Evolutionary conservation across 2,888 invertebrate genomes (phyloP).

Genomic region (Trichogramma dendrolimi): DNA sequence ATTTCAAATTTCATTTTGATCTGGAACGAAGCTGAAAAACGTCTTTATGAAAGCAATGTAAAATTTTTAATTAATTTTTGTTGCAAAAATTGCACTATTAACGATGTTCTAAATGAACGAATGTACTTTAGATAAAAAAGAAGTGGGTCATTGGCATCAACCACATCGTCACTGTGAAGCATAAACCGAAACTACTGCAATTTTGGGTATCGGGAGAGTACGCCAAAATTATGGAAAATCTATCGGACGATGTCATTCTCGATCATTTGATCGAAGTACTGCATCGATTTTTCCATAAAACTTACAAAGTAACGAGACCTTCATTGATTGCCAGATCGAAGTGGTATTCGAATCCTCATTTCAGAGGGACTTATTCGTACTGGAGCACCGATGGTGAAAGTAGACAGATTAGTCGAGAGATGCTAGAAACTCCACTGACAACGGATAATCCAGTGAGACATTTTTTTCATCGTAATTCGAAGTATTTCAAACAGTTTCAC

Average conservation of each 20-base stretch:
- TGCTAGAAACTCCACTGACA: constrained; percentile 48
- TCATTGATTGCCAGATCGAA: constrained; percentile 59
- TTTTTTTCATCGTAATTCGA: no score
- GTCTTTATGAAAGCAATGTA: constrained; percentile 8
- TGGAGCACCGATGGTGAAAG: constrained; percentile 35
- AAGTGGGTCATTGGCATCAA: constrained; percentile 63
- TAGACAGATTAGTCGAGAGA: constrained; percentile 31
- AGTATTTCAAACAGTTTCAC: constrained; percentile 41
- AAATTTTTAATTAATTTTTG: not conserved
- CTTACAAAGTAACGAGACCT: constrained; percentile 55
- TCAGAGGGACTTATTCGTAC: constrained; percentile 69
- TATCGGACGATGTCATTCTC: constrained; percentile 56
- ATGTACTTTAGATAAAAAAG: constrained; percentile 33
- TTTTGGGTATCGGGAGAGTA: constrained; percentile 65
- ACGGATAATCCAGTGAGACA: constrained; percentile 4
- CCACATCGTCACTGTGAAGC: constrained; percentile 61
- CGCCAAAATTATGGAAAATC: constrained; percentile 60
- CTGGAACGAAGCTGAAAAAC: constrained; percentile 57
- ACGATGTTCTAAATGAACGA: not conserved
- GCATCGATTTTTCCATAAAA: constrained; percentile 54
- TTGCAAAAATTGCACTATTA: not conserved
- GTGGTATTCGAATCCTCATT: constrained; percentile 67
- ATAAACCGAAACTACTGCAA: constrained; percentile 60
- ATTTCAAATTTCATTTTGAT: constrained; percentile 52
- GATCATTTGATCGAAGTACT: constrained; percentile 53